Conservation (phyloP, 1,140 invertebrate genomes). For the Arctopsyche grandis region DNA sequence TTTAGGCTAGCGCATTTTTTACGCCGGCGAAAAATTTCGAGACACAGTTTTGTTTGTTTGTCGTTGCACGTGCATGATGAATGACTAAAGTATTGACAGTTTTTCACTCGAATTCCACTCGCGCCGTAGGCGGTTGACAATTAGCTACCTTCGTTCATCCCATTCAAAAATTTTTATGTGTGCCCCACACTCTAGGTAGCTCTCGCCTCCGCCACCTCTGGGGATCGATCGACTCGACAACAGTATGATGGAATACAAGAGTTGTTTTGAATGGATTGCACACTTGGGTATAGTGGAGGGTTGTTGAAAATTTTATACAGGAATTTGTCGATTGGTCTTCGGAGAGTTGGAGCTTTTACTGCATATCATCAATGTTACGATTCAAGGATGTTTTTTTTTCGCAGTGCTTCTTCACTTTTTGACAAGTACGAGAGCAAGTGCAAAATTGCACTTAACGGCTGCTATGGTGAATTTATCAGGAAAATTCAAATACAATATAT, state of each 20-base stretch:
- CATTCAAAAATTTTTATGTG: neutral
- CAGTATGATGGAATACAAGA: neutral
- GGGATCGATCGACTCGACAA: neutral
- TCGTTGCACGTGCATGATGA: neutral
- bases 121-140: slow-evolving; percentile 12
- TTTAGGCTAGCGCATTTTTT: too few species aligned
- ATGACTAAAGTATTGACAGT: slow-evolving; percentile 27
- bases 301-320: neutral
- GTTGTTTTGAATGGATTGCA: slow-evolving; percentile 9
- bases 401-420: too few species aligned
- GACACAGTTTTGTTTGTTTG: neutral
- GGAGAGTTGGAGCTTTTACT: slow-evolving; percentile 26
- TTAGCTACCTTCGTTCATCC: slow-evolving; percentile 34
- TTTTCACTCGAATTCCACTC: slow-evolving; percentile 24
- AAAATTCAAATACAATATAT: too few species aligned
- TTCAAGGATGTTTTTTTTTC: neutral
- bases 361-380: neutral
- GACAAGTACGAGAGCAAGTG: too few species aligned
- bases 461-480: too few species aligned
- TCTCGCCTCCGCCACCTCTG: neutral
- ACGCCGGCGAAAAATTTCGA: too few species aligned
- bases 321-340: neutral
- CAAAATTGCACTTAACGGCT: too few species aligned
- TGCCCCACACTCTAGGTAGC: neutral
- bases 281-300: slow-evolving; percentile 10